Conservation (phyloP, 1,140 invertebrate species). For the Coelopa frigida region DNA sequence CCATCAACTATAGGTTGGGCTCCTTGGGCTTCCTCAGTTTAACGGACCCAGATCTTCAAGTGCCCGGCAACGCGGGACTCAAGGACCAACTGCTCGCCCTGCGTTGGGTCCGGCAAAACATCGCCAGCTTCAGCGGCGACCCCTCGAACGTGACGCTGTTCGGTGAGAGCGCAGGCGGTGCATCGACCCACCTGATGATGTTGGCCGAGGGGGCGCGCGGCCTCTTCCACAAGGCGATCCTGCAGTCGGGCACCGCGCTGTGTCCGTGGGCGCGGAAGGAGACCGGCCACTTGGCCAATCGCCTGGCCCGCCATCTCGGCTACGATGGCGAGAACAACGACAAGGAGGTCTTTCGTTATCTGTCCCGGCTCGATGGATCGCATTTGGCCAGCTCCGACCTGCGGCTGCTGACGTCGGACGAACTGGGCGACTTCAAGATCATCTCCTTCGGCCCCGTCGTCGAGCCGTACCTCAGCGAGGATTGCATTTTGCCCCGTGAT, state of each 20-base stretch:
- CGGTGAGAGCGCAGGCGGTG: conserved; percentile 47
- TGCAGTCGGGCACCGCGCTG: conserved; percentile 50
- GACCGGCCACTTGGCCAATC: conserved; percentile 21
- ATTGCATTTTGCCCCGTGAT: conserved; percentile 28
- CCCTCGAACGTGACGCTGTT: conserved; percentile 46
- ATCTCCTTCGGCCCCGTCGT: conserved; percentile 30
- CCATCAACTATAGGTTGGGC: conserved; percentile 53
- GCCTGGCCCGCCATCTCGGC: conserved; percentile 25
- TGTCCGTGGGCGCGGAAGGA: conserved; percentile 37
- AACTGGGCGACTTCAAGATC: conserved; percentile 18
- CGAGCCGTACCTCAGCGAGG: conserved; percentile 28
- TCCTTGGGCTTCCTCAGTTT: conserved; percentile 44
- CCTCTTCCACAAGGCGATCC: conserved; percentile 44
- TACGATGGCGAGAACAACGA: conserved; percentile 31
- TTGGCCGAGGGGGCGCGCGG: conserved; percentile 46
- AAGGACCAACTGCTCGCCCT: conserved; percentile 48
- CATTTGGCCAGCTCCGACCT: too few species aligned
- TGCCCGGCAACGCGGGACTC: conserved; percentile 42
- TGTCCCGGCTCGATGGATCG: conserved; percentile 25
- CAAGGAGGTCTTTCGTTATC: conserved; percentile 22
- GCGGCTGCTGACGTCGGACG: conserved; percentile 21
- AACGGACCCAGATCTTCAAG: conserved; percentile 33
- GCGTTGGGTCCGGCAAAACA: conserved; percentile 56
- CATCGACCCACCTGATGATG: conserved; percentile 50
- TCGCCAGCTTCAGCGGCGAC: conserved; percentile 49